These are phyloP conservation scores for Nannospalax galili DNA, from an alignment of 2,113 vertebrate species.

Conservation along the genomic window DNA sequence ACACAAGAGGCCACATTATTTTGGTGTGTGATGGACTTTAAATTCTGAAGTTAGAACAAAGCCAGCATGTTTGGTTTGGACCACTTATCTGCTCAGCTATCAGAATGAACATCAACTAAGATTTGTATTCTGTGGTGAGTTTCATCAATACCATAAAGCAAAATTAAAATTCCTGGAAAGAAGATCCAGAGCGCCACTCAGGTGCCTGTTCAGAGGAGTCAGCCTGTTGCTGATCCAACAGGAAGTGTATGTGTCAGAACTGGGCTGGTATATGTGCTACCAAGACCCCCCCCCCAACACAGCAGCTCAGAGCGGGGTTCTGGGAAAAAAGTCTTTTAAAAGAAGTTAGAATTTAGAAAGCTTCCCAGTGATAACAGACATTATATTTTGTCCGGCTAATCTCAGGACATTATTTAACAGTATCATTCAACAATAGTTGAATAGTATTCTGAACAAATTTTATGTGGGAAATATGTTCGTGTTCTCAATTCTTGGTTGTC, in stretches of 20 bases:
- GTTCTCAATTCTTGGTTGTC: not conserved
- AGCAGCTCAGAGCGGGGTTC: not conserved
- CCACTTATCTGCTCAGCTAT: not conserved
- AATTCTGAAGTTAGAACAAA: not conserved
- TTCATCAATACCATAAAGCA: not conserved
- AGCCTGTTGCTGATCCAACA: rapidly evolving
- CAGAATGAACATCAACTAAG: not conserved
- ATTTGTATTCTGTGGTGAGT: not conserved
- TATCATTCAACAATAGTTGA: not conserved
- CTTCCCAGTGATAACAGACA: not conserved
- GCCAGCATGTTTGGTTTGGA: not conserved
- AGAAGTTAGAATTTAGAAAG: not conserved
- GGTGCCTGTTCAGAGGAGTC: not conserved
- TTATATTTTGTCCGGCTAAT: not conserved
- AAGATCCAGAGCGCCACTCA: not conserved
- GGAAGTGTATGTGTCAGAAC: not conserved
- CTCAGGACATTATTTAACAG: not conserved
- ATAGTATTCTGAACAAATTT: not conserved
- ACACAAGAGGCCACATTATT: not conserved
- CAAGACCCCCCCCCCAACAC: not conserved
- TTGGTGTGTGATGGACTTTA: not conserved
- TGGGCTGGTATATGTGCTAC: not conserved
- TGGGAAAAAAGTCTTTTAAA: not conserved
- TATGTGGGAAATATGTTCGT: not conserved
- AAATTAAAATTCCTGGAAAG: not conserved